A percentile compares a stretch with the other conserved stretches of the same genome.
These are phyloP conservation scores for Chelon labrosus DNA, from an alignment of 2,797 vertebrate species.

Conservation along the genomic window DNA sequence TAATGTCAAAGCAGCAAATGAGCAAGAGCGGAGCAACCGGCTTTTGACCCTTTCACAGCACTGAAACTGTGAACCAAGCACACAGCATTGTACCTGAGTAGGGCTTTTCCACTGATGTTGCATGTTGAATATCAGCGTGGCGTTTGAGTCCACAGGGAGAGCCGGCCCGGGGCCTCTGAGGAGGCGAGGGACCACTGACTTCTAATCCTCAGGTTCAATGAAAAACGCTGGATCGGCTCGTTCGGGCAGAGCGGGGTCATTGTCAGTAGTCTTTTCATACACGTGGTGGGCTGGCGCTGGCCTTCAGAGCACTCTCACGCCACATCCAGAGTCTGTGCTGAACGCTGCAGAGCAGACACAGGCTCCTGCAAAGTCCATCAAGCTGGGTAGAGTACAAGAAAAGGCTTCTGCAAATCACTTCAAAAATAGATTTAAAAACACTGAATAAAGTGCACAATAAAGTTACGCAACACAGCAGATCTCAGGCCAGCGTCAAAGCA, in stretches of 20 bases:
- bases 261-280: conserved; percentile 44
- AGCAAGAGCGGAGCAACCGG: background rate
- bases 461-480: conserved; percentile 14
- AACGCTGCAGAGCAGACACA: conserved; percentile 25
- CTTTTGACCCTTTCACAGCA: background rate
- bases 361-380: conserved; percentile 5
- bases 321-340: conserved; percentile 36
- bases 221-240: conserved; percentile 71
- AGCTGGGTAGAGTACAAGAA: background rate
- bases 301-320: conserved; percentile 33
- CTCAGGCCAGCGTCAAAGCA: conserved; percentile 15
- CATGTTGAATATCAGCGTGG: conserved; percentile 7
- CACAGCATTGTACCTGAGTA: conserved; percentile 1
- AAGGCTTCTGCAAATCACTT: background rate
- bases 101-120: conserved; percentile 24
- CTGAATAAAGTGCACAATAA: background rate
- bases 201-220: conserved; percentile 77
- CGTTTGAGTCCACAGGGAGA: conserved; percentile 15
- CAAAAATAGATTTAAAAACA: background rate
- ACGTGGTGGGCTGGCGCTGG: conserved; percentile 10
- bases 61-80: conserved; percentile 2
- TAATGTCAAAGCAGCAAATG: no score
- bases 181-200: conserved; percentile 46
- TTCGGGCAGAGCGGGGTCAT: conserved; percentile 53
- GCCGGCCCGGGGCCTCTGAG: conserved; percentile 47